Evolutionary conservation across 2,113 vertebrate species (phyloP).

Genomic region (Melanostigma gelatinosum): DNA sequence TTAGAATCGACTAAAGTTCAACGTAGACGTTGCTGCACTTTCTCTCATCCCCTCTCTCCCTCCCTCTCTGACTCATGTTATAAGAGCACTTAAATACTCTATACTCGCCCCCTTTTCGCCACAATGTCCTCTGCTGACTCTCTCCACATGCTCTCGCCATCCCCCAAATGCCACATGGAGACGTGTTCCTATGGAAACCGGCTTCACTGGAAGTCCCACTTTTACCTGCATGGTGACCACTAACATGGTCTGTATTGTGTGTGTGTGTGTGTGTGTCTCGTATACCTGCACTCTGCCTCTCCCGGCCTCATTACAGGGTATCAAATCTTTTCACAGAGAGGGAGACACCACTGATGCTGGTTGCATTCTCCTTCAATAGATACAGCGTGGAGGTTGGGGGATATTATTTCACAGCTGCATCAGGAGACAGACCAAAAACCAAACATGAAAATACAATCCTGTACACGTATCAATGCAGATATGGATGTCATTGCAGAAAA

Average conservation of each 20-base stretch:
- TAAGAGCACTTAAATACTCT: conserved; percentile 61
- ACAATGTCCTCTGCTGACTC: conserved; percentile 26
- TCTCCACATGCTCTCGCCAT: conserved; percentile 34
- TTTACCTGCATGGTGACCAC: conserved; percentile 50
- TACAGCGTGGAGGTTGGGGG: neutral
- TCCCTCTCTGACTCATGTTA: conserved; percentile 47
- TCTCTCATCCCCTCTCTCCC: conserved; percentile 3
- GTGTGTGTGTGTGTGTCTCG: neutral
- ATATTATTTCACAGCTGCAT: conserved; percentile 16
- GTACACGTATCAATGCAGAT: neutral
- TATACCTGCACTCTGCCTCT: conserved; percentile 1
- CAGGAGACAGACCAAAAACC: conserved; percentile 6
- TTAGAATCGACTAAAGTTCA: conserved; percentile 36
- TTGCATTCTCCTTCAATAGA: conserved; percentile 9
- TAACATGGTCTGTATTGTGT: conserved; percentile 21
- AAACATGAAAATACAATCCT: neutral
- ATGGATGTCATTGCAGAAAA: neutral
- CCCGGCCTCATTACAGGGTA: neutral
- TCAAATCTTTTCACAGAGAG: neutral
- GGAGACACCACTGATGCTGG: neutral
- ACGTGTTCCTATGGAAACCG: conserved; percentile 73
- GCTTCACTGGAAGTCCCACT: conserved; percentile 29
- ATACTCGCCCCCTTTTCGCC: neutral
- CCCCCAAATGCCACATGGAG: conserved; percentile 61
- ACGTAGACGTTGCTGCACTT: conserved; percentile 18